Base-by-base conservation (phyloP, 1,140 invertebrate species). In the Cheumatopsyche charites region DNA sequence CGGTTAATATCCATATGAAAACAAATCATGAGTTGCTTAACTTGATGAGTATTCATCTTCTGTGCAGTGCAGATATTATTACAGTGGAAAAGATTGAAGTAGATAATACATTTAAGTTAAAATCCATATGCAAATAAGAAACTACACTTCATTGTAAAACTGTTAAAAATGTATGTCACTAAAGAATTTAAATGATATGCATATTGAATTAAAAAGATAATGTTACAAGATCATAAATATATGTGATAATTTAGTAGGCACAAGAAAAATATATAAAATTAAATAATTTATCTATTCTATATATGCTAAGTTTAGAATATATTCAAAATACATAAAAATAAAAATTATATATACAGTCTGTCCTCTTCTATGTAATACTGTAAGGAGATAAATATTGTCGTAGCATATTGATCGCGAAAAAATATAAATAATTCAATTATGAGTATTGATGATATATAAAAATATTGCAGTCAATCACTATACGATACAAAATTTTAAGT, bases 251-350 rank as follows among this genome's bases (percentile, higher is more conserved):
- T 52, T 17, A 17, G 47, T 52, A 52, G 47, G 47, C 47, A 52
- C 47, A 52, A 52, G 47, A 52, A 52, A 52, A 52, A 36, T 36
- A 36, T 36, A 36, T 36, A 9, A 52, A 15, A 17, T 11, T 52
- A 52, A 52, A 52, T 52, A 52, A 36, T 52, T 52, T 52, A 52
- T 15, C 47, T 52, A 52, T 52, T 19, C 47, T 52, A 52, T 52
- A n/a, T n/a, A 17, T 17, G 47, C 47, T 17, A 52, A 9, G 19
- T 52, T 52, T 52, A 52, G 47, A 52, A 52, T 52, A 52, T 52
- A 52, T 52, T 52, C 19, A 52, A 52, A 15, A 52, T 52, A 19
- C 15, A 52, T 6, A 52, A 52, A 17, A 52, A 52, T 52, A 17
- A 52, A 17, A 52, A 52, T 17, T 52, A 52, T 52, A n/a, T n/a